Evolutionary conservation across 53 echinoderm and acorn worm genomes (phyloP).

Genomic region (Astropecten irregularis): DNA sequence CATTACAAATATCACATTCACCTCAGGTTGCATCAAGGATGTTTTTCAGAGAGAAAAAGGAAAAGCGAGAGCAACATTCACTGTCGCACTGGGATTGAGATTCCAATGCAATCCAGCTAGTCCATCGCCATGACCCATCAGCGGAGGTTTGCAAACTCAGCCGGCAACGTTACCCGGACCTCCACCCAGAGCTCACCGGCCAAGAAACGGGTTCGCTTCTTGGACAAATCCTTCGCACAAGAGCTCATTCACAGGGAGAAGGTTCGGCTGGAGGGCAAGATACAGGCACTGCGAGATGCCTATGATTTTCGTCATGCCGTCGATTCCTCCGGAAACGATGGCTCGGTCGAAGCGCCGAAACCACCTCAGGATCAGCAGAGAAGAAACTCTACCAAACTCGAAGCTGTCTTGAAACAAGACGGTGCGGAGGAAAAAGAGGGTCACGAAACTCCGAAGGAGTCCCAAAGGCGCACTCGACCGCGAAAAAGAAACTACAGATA

Average conservation of each 20-base stretch:
- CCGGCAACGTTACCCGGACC: neutral
- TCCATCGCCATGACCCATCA: conserved; percentile 15
- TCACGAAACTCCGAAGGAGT: neutral
- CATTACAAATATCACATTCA: too few relatives aligned
- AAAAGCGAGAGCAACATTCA: too few relatives aligned
- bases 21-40: too few relatives aligned
- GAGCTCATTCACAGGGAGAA: conserved; percentile 66
- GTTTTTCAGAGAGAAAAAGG: too few relatives aligned
- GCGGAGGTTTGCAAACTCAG: conserved; percentile 7
- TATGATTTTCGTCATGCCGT: conserved; percentile 48
- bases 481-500: neutral
- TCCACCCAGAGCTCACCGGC: conserved; percentile 5
- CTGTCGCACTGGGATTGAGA: too few relatives aligned
- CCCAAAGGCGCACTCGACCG: neutral
- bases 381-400: neutral
- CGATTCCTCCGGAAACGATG: neutral
- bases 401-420: neutral
- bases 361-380: neutral
- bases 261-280: conserved; percentile 48
- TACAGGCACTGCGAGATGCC: conserved; percentile 47
- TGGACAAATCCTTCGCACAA: conserved; percentile 64
- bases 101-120: too few relatives aligned
- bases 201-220: conserved; percentile 69
- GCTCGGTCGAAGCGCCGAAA: neutral
- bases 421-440: neutral